These are phyloP conservation scores for Lonchura striata DNA, from an alignment of 2,113 vertebrate species.

Conservation along the genomic window DNA sequence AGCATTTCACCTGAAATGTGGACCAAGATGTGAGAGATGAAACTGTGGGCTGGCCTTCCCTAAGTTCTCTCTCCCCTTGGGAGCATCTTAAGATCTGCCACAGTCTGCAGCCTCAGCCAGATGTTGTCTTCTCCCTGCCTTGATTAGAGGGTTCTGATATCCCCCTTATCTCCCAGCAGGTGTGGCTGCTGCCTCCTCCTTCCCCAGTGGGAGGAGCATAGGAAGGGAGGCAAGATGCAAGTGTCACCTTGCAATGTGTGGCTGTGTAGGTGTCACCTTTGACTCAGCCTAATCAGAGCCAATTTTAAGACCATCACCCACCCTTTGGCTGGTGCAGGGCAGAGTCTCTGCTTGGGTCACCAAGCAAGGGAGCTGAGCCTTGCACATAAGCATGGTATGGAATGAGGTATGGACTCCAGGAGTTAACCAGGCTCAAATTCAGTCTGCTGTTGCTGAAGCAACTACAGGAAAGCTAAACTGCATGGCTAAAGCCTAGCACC, in stretches of 20 bases:
- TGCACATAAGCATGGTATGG: rapidly evolving
- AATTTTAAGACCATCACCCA: rapidly evolving
- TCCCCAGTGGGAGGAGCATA: rapidly evolving
- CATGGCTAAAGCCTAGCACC: neutral
- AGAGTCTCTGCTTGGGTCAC: neutral
- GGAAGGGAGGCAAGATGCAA: neutral
- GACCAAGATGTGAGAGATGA: neutral
- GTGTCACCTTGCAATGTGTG: neutral
- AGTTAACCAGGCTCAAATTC: neutral
- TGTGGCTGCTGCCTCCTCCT: neutral
- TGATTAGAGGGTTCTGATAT: neutral
- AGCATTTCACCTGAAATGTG: neutral
- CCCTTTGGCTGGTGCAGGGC: neutral
- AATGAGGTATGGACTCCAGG: neutral
- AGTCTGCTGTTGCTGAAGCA: neutral
- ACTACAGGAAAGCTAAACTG: neutral
- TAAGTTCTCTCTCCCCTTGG: neutral
- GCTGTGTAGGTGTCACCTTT: neutral
- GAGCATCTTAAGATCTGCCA: neutral
- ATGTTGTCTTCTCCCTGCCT: neutral
- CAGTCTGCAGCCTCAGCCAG: neutral
- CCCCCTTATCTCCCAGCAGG: neutral
- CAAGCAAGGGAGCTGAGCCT: neutral
- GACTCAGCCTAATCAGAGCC: neutral
- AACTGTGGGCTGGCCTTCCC: neutral